Percentiles rank a stretch among this genome's conserved stretches.
phyloP scores from a whole-genome alignment of 2,888 invertebrate genomes.

The Rhabditophanes sp. region DNA sequence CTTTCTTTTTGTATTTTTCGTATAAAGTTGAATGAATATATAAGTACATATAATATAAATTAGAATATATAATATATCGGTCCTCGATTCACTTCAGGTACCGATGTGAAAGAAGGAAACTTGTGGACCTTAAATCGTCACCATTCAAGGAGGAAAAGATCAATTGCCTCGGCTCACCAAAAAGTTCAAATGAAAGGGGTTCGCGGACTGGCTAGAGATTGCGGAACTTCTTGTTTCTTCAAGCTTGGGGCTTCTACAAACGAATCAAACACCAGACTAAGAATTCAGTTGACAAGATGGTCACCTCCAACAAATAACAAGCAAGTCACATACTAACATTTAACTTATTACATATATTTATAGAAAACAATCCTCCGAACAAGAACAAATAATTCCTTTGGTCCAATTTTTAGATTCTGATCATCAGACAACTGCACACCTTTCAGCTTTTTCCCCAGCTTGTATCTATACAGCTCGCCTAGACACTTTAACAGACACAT shows the following conservation, averaged over 20 bases:
- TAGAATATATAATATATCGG: too few relatives aligned
- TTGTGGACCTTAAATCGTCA: too few relatives aligned
- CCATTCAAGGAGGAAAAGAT: too few relatives aligned
- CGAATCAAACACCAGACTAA: too few relatives aligned
- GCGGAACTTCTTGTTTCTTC: conserved; percentile 24
- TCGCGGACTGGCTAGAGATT: conserved; percentile 25
- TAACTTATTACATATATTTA: conserved; percentile 6
- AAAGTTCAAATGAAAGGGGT: too few relatives aligned
- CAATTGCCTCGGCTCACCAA: too few relatives aligned
- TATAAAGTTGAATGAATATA: too few relatives aligned
- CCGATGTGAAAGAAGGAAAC: too few relatives aligned
- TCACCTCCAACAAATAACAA: not conserved
- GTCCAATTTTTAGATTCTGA: conserved; percentile 31
- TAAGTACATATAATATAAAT: too few relatives aligned
- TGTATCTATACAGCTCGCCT: conserved; percentile 33
- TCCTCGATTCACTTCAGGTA: too few relatives aligned
- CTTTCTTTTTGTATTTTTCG: too few relatives aligned
- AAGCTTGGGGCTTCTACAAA: too few relatives aligned
- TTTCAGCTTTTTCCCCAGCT: conserved; percentile 17
- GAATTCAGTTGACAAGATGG: conserved; percentile 1
- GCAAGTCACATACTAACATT: not conserved
- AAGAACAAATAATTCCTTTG: conserved; percentile 20
- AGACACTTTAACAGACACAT: conserved; percentile 17
- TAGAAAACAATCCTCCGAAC: conserved; percentile 12
- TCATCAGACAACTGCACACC: conserved; percentile 17